These are phyloP conservation scores for Fregata magnificens DNA, from an alignment of 2,113 vertebrate genomes.

Conservation along the genomic window DNA sequence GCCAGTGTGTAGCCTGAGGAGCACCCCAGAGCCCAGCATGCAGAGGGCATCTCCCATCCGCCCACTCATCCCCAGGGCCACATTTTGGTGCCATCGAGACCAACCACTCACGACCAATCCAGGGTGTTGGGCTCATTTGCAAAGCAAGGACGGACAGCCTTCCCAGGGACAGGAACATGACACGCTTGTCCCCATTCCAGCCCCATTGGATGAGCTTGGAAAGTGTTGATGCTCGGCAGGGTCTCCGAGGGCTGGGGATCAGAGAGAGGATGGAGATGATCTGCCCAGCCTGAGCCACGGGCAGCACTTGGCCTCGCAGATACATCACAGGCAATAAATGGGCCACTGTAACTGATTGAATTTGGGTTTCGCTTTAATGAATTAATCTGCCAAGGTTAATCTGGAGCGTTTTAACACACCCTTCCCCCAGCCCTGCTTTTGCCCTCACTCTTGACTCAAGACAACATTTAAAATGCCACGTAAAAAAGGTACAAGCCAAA, in stretches of 20 bases:
- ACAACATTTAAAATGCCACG: not conserved
- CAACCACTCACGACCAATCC: not conserved
- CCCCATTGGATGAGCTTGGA: not conserved
- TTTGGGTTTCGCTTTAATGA: not conserved
- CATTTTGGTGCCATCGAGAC: not conserved
- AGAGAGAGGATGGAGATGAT: not conserved
- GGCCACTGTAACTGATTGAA: not conserved
- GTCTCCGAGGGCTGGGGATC: not conserved
- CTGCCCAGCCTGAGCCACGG: not conserved
- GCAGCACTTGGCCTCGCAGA: not conserved
- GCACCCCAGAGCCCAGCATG: not conserved
- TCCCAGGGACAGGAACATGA: accelerated
- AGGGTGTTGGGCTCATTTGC: not conserved
- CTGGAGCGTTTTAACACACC: not conserved
- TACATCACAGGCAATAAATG: not conserved
- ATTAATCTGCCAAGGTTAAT: not conserved
- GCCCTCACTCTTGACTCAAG: not conserved
- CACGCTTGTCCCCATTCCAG: not conserved
- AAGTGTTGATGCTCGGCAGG: accelerated
- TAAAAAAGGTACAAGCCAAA: not conserved
- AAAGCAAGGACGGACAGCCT: accelerated
- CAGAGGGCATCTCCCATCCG: not conserved
- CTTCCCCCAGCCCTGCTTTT: not conserved
- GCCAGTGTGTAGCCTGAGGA: not conserved
- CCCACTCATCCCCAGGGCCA: not conserved